These are phyloP conservation scores for Acleris cristana DNA, from an alignment of 2,888 invertebrate species.

Conservation along the genomic window DNA sequence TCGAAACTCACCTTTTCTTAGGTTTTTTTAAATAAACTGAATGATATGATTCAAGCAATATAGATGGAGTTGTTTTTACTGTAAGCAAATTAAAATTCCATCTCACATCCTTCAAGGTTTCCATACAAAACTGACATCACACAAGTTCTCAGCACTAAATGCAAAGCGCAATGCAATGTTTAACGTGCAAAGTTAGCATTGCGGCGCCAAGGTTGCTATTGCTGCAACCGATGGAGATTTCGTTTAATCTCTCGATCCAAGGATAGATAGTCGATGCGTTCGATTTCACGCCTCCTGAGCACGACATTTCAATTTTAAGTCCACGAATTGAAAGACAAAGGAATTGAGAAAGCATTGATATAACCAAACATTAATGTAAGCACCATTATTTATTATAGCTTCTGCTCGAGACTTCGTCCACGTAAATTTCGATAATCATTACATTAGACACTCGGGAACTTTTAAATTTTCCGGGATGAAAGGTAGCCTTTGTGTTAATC, in stretches of 20 bases:
- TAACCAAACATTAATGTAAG: not conserved
- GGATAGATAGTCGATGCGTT: constrained; percentile 53
- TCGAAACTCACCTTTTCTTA: no score
- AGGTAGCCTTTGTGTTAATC: no score
- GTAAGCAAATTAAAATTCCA: constrained; percentile 23
- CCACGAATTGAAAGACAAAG: constrained; percentile 3
- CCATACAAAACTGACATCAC: no score
- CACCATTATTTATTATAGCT: no score
- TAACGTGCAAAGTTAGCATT: constrained; percentile 21
- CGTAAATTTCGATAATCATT: no score
- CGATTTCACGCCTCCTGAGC: constrained; percentile 47
- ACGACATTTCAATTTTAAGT: constrained; percentile 35
- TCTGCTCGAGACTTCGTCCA: no score
- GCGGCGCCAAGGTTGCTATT: constrained; percentile 53
- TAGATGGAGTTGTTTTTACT: not conserved
- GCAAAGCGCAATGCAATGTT: constrained; percentile 30
- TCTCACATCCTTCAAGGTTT: constrained; percentile 5
- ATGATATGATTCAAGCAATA: no score
- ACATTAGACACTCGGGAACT: no score
- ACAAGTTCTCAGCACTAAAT: constrained; percentile 4
- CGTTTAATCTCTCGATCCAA: constrained; percentile 61
- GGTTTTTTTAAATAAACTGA: no score
- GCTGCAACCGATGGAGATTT: constrained; percentile 54
- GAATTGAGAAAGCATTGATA: constrained; percentile 4
- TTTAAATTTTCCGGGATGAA: no score